phyloP scores from a whole-genome alignment of 2,113 vertebrate species.

The Pangasianodon gigas region DNA sequence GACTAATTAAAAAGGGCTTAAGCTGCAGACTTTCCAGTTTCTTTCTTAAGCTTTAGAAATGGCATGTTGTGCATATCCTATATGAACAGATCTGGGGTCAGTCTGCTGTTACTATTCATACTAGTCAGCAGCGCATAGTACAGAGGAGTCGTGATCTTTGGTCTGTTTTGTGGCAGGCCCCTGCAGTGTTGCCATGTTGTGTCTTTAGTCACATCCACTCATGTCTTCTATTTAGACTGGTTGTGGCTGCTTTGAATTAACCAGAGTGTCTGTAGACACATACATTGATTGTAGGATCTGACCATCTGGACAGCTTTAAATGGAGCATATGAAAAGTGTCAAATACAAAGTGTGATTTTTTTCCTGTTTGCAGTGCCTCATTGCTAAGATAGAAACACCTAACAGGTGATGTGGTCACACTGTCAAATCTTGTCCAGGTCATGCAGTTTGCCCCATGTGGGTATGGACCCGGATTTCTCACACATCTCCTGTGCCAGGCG shows the following conservation, averaged over 20 bases:
- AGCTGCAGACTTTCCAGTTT: conserved; percentile 36
- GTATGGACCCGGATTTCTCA: background rate
- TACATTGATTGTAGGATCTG: conserved; percentile 8
- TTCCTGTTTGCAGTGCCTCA: background rate
- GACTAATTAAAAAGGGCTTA: conserved; percentile 57
- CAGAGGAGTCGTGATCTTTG: background rate
- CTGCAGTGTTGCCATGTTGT: background rate
- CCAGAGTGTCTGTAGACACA: conserved; percentile 11
- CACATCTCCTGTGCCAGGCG: conserved; percentile 23
- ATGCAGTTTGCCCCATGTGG: conserved; percentile 3
- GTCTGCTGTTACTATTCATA: background rate
- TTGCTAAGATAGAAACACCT: background rate
- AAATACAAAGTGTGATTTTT: background rate
- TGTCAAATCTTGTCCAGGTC: conserved; percentile 1
- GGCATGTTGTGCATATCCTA: conserved; percentile 18
- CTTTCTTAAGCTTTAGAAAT: conserved; percentile 38
- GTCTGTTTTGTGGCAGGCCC: conserved; percentile 1
- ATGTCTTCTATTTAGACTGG: conserved; percentile 17
- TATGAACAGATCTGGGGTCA: conserved; percentile 32
- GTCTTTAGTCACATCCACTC: conserved; percentile 7
- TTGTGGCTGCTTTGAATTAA: conserved; percentile 40
- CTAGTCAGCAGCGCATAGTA: background rate
- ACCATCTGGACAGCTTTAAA: conserved; percentile 34
- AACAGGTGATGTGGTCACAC: conserved; percentile 2
- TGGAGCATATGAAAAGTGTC: conserved; percentile 5